Base-by-base conservation (phyloP, 2,888 invertebrate species). In the Hypselothyrea guttata region DNA sequence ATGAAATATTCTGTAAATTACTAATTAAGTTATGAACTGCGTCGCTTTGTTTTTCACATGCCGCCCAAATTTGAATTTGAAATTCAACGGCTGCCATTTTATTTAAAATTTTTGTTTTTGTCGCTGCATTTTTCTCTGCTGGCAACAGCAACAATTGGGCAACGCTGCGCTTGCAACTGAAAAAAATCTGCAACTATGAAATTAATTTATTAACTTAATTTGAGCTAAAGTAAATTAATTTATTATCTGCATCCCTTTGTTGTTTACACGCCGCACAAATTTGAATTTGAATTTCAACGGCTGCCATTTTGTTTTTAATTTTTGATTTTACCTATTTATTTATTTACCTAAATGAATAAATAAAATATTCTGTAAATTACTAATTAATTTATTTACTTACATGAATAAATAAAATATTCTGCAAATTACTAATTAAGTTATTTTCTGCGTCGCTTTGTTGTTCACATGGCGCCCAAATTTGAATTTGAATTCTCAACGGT, bases 401-500 rank as follows among this genome's bases (percentile, higher is more conserved):
- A n/a, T n/a, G 7, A 22, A 7, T 22, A 22, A 22, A 22, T 22
- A 22, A 22, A 22, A 4, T 22, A 22, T 22, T 22, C 7, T 22
- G 3, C 7, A 7, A 22, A 22, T 22, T 22, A 4, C 3, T 22
- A 22, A 22, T 4, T 22, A 22, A 22, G 67, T n/a, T n/a, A n/a
- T n/a, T n/a, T n/a, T 62, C 71, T 74, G 38, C 66, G 65, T 74
- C 56, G 51, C 75, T 64, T 47, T 37, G 51, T 62, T 51, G 74
- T 69, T 70, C 74, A 53, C 62, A 34, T 9, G 69, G 51, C 70
- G 74, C 56, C 27, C 16, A 35, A n/a, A 52, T 70, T 73, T 57
- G 64, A 70, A 70, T 69, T 55, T 16, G n/a, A n/a, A 9, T 5
- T 7, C n/a, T 8, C 45, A 57, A 54, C 59, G 48, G 34, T 30